A percentile compares a stretch with the other conserved stretches of the same genome.
phyloP scores from a whole-genome alignment of 2,113 vertebrate genomes.

The Todiramphus saurophagus region DNA sequence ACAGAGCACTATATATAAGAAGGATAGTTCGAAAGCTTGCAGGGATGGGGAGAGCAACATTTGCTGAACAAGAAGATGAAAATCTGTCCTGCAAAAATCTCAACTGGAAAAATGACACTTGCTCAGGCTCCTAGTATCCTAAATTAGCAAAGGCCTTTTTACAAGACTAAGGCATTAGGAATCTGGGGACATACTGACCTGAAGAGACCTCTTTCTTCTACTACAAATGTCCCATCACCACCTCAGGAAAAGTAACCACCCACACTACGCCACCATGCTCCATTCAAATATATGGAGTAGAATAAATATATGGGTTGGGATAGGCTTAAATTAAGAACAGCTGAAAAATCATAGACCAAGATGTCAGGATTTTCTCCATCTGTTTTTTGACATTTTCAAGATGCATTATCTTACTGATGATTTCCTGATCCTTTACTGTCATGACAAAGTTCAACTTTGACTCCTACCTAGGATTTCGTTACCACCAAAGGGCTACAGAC shows the following conservation, averaged over 20 bases:
- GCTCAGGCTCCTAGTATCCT: not conserved
- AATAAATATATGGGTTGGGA: not conserved
- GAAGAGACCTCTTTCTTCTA: not conserved
- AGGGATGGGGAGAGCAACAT: not conserved
- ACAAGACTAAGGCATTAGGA: not conserved
- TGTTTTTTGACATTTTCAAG: constrained; percentile 7
- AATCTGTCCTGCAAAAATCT: constrained; percentile 6
- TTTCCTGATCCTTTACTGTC: not conserved
- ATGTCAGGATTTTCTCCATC: not conserved
- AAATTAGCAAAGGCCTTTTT: not conserved
- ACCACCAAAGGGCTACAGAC: fast-evolving
- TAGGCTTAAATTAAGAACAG: not conserved
- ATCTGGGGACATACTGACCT: not conserved
- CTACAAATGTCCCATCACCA: not conserved
- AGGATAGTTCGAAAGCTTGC: not conserved
- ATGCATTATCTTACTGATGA: not conserved
- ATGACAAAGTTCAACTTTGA: not conserved
- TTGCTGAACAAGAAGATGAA: not conserved
- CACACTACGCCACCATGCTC: not conserved
- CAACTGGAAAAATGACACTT: not conserved
- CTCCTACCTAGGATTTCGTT: not conserved
- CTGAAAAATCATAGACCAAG: not conserved
- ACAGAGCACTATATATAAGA: not conserved
- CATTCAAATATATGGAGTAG: not conserved
- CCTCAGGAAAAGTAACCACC: not conserved